Evolutionary conservation across 2,113 vertebrate genomes (phyloP), one percentile per base, ranked within the genome.

Genomic region (Channa argus): DNA sequence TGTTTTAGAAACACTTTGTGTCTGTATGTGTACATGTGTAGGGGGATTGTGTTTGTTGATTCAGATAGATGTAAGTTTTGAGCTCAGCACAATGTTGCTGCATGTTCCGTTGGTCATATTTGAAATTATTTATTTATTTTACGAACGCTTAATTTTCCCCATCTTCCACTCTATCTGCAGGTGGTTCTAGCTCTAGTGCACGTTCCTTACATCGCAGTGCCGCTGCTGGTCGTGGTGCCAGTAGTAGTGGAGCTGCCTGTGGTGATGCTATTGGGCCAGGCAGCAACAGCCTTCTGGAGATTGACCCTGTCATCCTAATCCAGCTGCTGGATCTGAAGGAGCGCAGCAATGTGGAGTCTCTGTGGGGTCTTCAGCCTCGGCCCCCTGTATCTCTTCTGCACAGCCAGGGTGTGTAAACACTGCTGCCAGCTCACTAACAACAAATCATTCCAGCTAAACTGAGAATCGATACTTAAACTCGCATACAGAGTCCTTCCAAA

Each of bases 321-420:
- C 98, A 98, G 87, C 90, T 99, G 71, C 80, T 99, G 93, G 98
- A 99, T 75, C 92, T 99, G 3, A 98, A 99, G 74, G 98, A 98
- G 87, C 94, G 96, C 60, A 97, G 93, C 76, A 95, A 94, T 13
- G 93, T 98, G 91, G 98, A 99, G 83, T 95, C 96, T 66, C 85
- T 99, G 24, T 99, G 97, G 98, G 95, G 96, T 5, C 95, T 99
- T 60, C 98, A 98, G 91, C 97, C 98, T 55, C 95, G 95, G 3
- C 97, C 97, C 1, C 95, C 97, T 3, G 87, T 95, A 6, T 96
- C 97, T 36, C 89, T 98, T 44, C 92, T 98, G 76, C 96, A 97
- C 86, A 94, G 86, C 87, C 92, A 97, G 95, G 96, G 97, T 98
- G 80, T 36, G 60, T 24, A 44, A 63, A 52, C 64, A 59, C 15